Percentiles rank a stretch among this genome's conserved stretches.
Evolutionary conservation across 2,113 vertebrate genomes (phyloP).

Genomic region (Glareola pratincola): DNA sequence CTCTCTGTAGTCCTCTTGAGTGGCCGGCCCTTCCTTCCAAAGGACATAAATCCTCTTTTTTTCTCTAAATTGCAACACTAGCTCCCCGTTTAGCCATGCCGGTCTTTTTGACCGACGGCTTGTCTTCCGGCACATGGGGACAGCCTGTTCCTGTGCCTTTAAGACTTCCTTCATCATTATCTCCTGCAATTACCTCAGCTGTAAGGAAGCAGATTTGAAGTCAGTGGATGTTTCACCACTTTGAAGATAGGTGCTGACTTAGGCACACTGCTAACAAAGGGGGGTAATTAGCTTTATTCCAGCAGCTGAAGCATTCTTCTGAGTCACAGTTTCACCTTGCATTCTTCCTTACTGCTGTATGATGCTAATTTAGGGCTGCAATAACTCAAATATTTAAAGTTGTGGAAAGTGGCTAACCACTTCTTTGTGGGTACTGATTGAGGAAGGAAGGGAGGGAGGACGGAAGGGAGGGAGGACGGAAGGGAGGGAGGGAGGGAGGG

Average conservation of each 20-base stretch:
- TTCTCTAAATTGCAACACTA: no score
- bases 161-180: no score
- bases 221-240: neutral
- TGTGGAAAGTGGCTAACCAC: neutral
- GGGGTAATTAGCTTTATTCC: constrained; percentile 8
- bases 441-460: no score
- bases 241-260: constrained; percentile 17
- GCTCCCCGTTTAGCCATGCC: no score
- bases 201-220: neutral
- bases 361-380: neutral
- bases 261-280: neutral
- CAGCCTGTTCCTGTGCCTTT: no score
- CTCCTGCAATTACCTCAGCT: neutral
- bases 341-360: neutral
- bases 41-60: no score
- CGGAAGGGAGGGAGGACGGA: no score
- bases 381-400: neutral
- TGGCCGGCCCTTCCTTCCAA: no score
- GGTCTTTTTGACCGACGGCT: no score
- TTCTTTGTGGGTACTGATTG: neutral
- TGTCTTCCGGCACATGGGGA: no score
- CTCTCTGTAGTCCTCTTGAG: no score
- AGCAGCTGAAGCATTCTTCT: neutral
- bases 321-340: constrained; percentile 42
- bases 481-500: neutral